Base-by-base conservation (phyloP, 2,113 vertebrate genomes). In the Ammospiza caudacuta region DNA sequence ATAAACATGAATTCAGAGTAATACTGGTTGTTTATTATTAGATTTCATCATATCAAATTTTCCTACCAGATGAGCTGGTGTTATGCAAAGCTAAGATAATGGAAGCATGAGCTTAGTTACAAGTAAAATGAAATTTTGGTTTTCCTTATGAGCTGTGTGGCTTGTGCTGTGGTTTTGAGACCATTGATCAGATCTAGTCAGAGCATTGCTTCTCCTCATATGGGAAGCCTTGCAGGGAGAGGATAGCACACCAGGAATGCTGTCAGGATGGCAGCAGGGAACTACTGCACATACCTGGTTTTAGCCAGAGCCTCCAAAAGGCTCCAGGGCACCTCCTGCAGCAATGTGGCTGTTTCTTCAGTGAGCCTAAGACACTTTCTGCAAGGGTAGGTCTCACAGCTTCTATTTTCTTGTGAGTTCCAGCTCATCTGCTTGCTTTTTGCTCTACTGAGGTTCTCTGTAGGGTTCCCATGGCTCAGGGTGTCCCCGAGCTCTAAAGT, bases 231-330 rank as follows among this genome's bases (percentile, higher is more conserved):
- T 80, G 10, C 11, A 80, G 25, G 25, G 23, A 44, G 9, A 49
- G 14, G 15, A 37, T 59, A 14, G 9, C 66, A 25, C 1, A 12
- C 2, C 9, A 43, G 44, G 51, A 81, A 9, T 9, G 4, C 27
- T 72, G 25, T 20, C 39, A 51, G 41, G 33, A 5, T 15, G 22
- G 37, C 19, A 55, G 18, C 3, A 2, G 4, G 12, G 23, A 87
- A 5, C 15, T 9, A 6, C 27, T 22, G 14, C 5, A 22, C 0
- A 0, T 12, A 12, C 9, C 12, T 21, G 2, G 24, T 15, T 22
- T 84, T 37, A 89, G 23, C 27, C 52, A 72, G 55, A 59, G 21
- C 33, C 27, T 49, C 28, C 7, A 1, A 13, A 83, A 61, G 9
- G 8, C 31, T 61, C 20, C 20, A 21, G 25, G 17, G 9, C 28